phyloP scores from a whole-genome alignment of 2,113 vertebrate species.

The Heterotilapia buettikoferi region DNA sequence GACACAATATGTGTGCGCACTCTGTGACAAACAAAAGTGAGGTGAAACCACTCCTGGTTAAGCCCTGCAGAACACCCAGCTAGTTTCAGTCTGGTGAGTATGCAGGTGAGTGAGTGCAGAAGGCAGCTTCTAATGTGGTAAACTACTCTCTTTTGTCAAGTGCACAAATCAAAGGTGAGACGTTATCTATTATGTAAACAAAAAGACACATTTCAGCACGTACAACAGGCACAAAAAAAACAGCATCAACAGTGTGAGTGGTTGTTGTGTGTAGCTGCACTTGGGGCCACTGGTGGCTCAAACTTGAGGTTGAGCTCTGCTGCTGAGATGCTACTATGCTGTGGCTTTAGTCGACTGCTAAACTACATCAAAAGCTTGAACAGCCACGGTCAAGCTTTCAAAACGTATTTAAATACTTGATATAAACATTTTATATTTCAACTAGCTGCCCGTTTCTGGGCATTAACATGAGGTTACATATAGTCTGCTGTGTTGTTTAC shows the following conservation, averaged over 20 bases:
- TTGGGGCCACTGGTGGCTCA: not conserved
- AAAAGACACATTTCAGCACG: not conserved
- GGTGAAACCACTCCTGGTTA: not conserved
- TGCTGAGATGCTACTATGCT: conserved; percentile 23
- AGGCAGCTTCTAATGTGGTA: not conserved
- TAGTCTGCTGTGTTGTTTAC: not conserved
- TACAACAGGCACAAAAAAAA: not conserved
- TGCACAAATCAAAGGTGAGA: not conserved
- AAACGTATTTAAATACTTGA: not conserved
- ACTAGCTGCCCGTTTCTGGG: not conserved
- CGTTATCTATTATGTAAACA: not conserved
- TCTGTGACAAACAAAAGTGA: not conserved
- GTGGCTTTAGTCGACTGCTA: not conserved
- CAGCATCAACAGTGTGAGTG: not conserved
- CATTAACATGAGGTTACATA: not conserved
- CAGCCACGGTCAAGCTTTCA: not conserved
- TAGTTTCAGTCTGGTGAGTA: not conserved
- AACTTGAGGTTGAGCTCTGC: not conserved
- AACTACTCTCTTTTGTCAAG: not conserved
- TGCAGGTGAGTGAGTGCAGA: not conserved
- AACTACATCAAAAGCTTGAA: not conserved
- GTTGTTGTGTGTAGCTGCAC: not conserved
- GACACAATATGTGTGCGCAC: not conserved
- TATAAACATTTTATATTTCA: not conserved
- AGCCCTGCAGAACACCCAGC: not conserved